Evolutionary conservation across 2,113 vertebrate species (phyloP), one percentile per base, ranked within the genome.

Genomic region (Oreocharis arfaki): DNA sequence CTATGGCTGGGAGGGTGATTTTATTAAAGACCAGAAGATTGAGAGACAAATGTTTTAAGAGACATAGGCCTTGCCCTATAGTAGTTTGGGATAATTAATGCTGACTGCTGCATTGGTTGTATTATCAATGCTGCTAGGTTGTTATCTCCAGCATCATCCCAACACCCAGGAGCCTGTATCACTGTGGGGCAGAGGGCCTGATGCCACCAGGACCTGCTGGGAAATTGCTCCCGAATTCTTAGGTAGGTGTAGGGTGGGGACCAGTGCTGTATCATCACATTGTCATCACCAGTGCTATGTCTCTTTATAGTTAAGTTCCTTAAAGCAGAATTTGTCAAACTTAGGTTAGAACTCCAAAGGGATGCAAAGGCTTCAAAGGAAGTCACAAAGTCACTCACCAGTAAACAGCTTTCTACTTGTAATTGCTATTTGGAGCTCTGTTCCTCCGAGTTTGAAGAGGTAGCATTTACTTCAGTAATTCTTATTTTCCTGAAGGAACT

Each of bases 21-120:
- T 94, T 90, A 93, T 96, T 93, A 93, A 91, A 89, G 82, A 83
- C 52, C 89, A 94, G 93, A 89, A 95, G 83, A 93, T 84, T 92
- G 88, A 87, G 83, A 96, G 83, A 22, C 82, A 94, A 84, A 96
- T 96, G 85, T 93, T 82, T 79, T 76, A 77, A 67, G 82, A 94
- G 46, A 76, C 50, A 37, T 20, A 59, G 81, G 21, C 81, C 57
- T 94, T 94, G 92, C 91, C 90, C 79, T 78, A 1, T 90, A 56
- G 86, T 78, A 69, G 78, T 95, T 94, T 75, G 73, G 80, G 78
- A 33, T 95, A 92, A 96, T 95, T n/a, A 94, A 68, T 89, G 90
- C 93, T 94, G 90, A 94, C 90, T 88, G 82, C 85, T 95, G 64
- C 93, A 94, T 37, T 84, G 71, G 93, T 83, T 88, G 69, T 46